These are phyloP conservation scores for Agrotis exclamationis DNA, from an alignment of 2,888 invertebrate species.

Conservation along the genomic window DNA sequence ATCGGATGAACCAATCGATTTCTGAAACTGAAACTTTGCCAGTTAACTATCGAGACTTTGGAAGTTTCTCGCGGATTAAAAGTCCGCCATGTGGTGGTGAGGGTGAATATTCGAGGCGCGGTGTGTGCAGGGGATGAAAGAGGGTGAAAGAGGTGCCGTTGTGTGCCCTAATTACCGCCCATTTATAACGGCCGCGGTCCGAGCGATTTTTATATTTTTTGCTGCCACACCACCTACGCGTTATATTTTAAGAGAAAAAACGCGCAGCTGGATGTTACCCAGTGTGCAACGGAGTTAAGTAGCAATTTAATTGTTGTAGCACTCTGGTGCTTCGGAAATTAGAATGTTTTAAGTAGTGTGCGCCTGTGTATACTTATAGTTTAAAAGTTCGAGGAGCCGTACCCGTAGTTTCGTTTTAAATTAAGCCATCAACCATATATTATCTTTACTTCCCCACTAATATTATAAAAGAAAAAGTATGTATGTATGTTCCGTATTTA, in stretches of 20 bases:
- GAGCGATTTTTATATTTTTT: conserved; percentile 85
- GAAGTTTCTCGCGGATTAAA: conserved; percentile 58
- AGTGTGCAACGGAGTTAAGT: conserved; percentile 63
- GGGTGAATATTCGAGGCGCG: conserved; percentile 53
- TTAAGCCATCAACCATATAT: not conserved
- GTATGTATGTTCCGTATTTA: too few relatives aligned
- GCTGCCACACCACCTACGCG: conserved; percentile 72
- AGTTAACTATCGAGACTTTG: conserved; percentile 47
- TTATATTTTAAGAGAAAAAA: conserved; percentile 82
- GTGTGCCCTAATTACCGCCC: conserved; percentile 87
- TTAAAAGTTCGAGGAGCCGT: not conserved
- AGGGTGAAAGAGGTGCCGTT: conserved; percentile 68
- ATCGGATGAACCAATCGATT: conserved; percentile 53
- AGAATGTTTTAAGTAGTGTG: conserved; percentile 26
- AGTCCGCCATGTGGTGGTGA: conserved; percentile 40
- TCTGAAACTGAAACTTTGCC: conserved; percentile 50
- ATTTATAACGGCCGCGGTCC: conserved; percentile 86
- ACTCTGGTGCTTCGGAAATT: conserved; percentile 28
- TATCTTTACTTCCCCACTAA: too few relatives aligned
- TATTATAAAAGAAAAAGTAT: too few relatives aligned
- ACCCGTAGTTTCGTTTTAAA: not conserved
- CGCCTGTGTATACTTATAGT: not conserved
- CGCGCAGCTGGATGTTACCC: conserved; percentile 71
- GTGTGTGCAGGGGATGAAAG: conserved; percentile 67
- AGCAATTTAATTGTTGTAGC: conserved; percentile 66